Evolutionary conservation across 2,797 vertebrate genomes (phyloP).

Genomic region (Trachops cirrhosus): DNA sequence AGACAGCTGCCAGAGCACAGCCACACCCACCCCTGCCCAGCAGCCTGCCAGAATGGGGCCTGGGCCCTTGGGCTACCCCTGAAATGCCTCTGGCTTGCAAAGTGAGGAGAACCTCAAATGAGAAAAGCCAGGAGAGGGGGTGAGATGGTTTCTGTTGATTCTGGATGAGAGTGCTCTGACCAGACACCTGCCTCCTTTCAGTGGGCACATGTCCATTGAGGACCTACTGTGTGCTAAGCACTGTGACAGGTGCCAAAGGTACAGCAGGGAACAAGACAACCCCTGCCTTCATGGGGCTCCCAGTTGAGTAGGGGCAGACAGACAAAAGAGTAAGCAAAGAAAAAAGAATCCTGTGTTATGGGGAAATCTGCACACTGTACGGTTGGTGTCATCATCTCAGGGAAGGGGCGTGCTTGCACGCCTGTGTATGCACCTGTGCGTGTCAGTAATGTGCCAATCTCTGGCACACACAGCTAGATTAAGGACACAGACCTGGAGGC

Average conservation of each 20-base stretch:
- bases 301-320: not conserved
- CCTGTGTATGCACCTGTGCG: fast-evolving
- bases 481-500: not conserved
- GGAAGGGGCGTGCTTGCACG: fast-evolving
- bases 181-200: not conserved
- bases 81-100: not conserved
- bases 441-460: not conserved
- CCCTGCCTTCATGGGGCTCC: not conserved
- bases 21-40: not conserved
- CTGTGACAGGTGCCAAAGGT: fast-evolving
- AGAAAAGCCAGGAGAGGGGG: not conserved
- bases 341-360: fast-evolving
- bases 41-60: not conserved
- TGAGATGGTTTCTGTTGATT: not conserved
- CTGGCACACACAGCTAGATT: not conserved
- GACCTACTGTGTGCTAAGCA: not conserved
- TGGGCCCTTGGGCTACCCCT: not conserved
- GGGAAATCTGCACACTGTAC: fast-evolving
- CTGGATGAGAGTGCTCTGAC: not conserved
- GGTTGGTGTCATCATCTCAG: fast-evolving
- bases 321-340: not conserved
- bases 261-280: not conserved
- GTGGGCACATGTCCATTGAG: not conserved
- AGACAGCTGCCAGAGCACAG: conserved; percentile 20
- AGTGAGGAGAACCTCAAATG: not conserved